Evolutionary conservation across 2,797 vertebrate species (phyloP), one percentile per base, ranked within the genome.

Genomic region (Acropternis orthonyx): DNA sequence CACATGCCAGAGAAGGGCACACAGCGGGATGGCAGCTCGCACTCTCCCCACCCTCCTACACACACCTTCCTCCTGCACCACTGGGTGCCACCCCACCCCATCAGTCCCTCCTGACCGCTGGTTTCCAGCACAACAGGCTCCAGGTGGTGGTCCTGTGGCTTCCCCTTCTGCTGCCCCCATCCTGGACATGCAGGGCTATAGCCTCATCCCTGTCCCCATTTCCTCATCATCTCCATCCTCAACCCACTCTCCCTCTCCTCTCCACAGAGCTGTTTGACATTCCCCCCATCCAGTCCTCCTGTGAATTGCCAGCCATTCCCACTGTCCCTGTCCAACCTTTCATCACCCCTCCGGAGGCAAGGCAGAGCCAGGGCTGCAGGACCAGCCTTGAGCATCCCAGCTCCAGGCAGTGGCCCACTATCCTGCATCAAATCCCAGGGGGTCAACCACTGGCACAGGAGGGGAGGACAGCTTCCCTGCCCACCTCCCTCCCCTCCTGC

Each of bases 381-480:
- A 59, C 22, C 22, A 63, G 32, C 65, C 46, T 41, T 2, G 4
- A 39, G 41, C 10, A 6, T 5, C 21, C 18, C 43, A 51, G 14
- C 1, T n/a, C 14, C n/a, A 2, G 44, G 36, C n/a, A 22, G 27
- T 34, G 24, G 18, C 7, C 17, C 44, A 37, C 0, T 1, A 32
- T 22, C 16, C 46, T 80, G 34, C 61, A 34, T 26, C n/a, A 46
- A 32, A 86, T 58, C 24, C 36, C 66, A 22, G 20, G 14, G 23
- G 6, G 10, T 37, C 32, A 54, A 4, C 8, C 26, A 3, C 30
- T 16, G 17, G 26, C 49, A 86, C 27, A 69, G 36, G 26, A 80
- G 20, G 49, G 37, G 24, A n/a, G n/a, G n/a, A n/a, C n/a, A n/a
- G n/a, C n/a, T n/a, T n/a, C n/a, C 10, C 48, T 23, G 23, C 48